These are phyloP conservation scores for Syncerus caffer DNA, from an alignment of 2,797 vertebrate species.

Conservation along the genomic window DNA sequence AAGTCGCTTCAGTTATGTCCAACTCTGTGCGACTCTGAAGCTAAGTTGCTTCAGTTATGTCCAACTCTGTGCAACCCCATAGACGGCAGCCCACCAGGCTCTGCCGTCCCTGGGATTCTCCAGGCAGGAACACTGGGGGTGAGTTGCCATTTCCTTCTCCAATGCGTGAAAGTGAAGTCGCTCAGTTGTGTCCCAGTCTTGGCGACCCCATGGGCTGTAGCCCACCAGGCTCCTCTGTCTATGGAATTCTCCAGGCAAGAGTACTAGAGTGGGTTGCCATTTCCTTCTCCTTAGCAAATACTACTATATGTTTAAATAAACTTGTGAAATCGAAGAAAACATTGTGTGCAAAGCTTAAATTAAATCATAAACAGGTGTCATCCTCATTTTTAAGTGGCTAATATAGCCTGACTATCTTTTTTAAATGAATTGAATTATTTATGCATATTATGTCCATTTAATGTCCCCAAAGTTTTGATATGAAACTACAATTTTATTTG, in stretches of 20 bases:
- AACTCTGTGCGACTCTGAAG: too few relatives aligned
- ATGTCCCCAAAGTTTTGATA: conserved; percentile 53
- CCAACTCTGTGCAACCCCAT: too few relatives aligned
- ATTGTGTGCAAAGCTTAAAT: conserved; percentile 33
- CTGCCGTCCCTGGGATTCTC: too few relatives aligned
- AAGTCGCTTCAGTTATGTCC: not conserved
- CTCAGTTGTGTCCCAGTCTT: not conserved
- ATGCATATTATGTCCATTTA: conserved; percentile 55
- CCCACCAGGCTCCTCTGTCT: not conserved
- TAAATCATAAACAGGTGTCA: conserved; percentile 29
- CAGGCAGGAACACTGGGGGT: too few relatives aligned
- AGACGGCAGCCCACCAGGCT: too few relatives aligned
- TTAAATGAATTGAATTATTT: conserved; percentile 56
- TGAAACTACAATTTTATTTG: conserved; percentile 45
- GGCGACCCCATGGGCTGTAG: rapidly evolving
- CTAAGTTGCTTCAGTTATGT: too few relatives aligned
- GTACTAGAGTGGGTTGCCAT: not conserved
- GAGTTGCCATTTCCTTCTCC: too few relatives aligned
- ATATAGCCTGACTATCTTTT: conserved; percentile 50
- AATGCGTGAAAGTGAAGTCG: not conserved
- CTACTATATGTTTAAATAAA: conserved; percentile 68
- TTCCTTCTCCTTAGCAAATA: conserved; percentile 40
- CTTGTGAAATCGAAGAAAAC: conserved; percentile 30
- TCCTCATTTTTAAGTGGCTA: conserved; percentile 50
- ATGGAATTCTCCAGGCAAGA: not conserved